Conservation (phyloP, 2,113 vertebrate species). For the Chaenogobius annularis region DNA sequence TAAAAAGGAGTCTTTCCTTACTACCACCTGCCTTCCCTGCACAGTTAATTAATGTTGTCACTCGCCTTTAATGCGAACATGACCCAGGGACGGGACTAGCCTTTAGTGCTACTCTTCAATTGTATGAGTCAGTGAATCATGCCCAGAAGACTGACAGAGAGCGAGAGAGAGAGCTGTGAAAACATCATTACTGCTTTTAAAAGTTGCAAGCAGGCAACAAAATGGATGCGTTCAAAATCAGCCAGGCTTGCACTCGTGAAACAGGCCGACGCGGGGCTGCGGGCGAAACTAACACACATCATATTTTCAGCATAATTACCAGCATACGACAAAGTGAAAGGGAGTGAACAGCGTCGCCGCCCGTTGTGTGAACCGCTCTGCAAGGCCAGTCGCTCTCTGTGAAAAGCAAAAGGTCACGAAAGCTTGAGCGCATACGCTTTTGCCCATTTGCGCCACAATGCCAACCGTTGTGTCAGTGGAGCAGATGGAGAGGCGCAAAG, state of each 20-base stretch:
- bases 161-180: not conserved
- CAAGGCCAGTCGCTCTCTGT: not conserved
- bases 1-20: constrained; percentile 10
- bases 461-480: constrained; percentile 26
- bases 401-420: constrained; percentile 36
- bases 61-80: constrained; percentile 42
- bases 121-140: constrained; percentile 32
- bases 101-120: constrained; percentile 29
- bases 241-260: not conserved
- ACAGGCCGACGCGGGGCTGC: not conserved
- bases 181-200: constrained; percentile 8
- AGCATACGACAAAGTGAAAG: not conserved
- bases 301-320: not conserved
- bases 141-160: constrained; percentile 10
- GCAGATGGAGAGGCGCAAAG: constrained; percentile 47
- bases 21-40: constrained; percentile 21
- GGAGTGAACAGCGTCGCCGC: constrained; percentile 8
- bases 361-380: constrained; percentile 3
- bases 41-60: constrained; percentile 37
- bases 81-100: constrained; percentile 44
- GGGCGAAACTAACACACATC: not conserved
- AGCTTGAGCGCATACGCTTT: constrained; percentile 25
- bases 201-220: constrained; percentile 9
- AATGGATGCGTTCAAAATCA: not conserved
- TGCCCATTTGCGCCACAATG: not conserved